A percentile compares a stretch with the other conserved stretches of the same genome.
Conservation (phyloP, 1,140 invertebrate genomes). For the Episyrphus balteatus region DNA sequence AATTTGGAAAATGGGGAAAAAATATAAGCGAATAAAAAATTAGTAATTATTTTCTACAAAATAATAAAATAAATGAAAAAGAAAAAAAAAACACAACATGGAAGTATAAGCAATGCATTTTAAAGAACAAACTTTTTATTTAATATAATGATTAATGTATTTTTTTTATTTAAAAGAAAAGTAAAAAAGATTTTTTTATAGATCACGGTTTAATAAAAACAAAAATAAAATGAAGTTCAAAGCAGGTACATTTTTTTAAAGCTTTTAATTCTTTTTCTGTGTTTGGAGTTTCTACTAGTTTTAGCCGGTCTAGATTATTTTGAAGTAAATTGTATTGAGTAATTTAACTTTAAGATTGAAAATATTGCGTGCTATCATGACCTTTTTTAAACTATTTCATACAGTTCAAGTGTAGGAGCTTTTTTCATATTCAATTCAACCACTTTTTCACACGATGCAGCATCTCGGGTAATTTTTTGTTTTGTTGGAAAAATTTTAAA, state of each 20-base stretch:
- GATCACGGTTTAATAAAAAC: too few relatives aligned
- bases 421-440: too few relatives aligned
- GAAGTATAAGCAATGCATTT: not conserved
- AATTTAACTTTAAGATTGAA: not conserved
- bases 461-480: too few relatives aligned
- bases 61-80: not conserved
- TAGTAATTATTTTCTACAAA: not conserved
- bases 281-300: not conserved
- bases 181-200: conserved; percentile 13
- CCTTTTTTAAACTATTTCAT: too few relatives aligned
- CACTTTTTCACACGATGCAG: too few relatives aligned
- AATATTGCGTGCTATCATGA: too few relatives aligned
- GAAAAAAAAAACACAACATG: conserved; percentile 5
- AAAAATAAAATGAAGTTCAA: too few relatives aligned
- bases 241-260: conserved; percentile 1
- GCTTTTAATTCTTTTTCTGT: conserved; percentile 3
- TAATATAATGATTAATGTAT: not conserved
- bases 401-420: too few relatives aligned
- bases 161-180: conserved; percentile 10
- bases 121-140: too few relatives aligned
- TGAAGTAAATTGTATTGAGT: conserved; percentile 1
- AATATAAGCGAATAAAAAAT: not conserved
- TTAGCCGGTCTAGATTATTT: not conserved
- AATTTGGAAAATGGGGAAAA: not conserved
- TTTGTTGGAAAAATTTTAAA: too few relatives aligned